Conservation (phyloP, 64 coral and sea anemone species). For the Actinia tenebrosa region DNA sequence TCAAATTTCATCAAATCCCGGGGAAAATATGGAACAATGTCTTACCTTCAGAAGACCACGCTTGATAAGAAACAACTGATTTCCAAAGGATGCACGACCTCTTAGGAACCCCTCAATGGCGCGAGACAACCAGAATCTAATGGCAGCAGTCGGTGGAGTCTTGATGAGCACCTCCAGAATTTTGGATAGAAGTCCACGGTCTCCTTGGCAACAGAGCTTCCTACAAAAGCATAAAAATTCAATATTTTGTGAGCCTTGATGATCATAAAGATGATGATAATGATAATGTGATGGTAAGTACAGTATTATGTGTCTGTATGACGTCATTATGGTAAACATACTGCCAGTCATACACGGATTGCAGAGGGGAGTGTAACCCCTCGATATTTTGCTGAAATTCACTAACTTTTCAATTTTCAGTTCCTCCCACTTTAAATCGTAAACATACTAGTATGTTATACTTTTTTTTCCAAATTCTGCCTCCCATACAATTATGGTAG, state of each 20-base stretch:
- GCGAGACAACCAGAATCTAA: conserved; percentile 97
- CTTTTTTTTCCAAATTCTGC: too few relatives aligned
- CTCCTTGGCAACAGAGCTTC: conserved; percentile 65
- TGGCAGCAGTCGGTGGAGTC: conserved; percentile 60
- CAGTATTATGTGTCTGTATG: too few relatives aligned
- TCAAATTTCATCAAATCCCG: too few relatives aligned
- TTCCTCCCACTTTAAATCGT: too few relatives aligned
- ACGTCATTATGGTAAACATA: too few relatives aligned
- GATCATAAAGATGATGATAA: background rate
- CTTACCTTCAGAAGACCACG: conserved; percentile 86
- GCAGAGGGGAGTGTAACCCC: too few relatives aligned
- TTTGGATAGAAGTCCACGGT: conserved; percentile 89
- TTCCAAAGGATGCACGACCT: conserved; percentile 81
- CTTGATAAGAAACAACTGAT: conserved; percentile 98
- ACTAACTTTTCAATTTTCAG: too few relatives aligned
- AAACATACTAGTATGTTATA: too few relatives aligned
- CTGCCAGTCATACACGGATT: too few relatives aligned
- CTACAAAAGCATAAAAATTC: background rate
- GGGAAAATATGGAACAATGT: background rate
- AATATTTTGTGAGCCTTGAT: background rate
- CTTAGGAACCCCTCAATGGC: conserved; percentile 95
- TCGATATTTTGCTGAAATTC: too few relatives aligned
- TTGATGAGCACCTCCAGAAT: conserved; percentile 72
- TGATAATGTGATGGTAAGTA: background rate
- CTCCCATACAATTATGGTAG: too few relatives aligned